Base-by-base conservation (phyloP, 2,888 invertebrate genomes). In the Andrena marginata region DNA sequence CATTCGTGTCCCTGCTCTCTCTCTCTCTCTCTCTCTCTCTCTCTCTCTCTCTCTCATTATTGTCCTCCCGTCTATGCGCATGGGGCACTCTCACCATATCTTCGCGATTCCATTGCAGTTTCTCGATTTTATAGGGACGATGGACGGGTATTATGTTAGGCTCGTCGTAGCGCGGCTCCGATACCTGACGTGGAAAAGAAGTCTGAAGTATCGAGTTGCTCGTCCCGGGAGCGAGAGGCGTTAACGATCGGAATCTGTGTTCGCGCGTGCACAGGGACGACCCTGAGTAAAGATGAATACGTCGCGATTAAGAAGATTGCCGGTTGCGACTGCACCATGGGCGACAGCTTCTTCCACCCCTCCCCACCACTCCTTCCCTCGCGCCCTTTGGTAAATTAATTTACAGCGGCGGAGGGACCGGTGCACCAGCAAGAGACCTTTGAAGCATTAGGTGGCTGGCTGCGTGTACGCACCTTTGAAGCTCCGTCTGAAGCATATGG, bases 211-310 rank as follows among this genome's bases (percentile, higher is more conserved):
- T 80, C 80, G 73, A 75, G 79, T 77, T 82, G 48, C 64, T 26
- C 54, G 70, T 59, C 73, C 70, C 76, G 67, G 76, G 73, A 80
- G 73, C 80, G 70, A 80, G 54, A 84, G 77, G 83, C 83, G 84
- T 83, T 80, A 83, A 84, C 83, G 84, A 83, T 83, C 80, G 70
- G 70, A 74, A 83, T 84, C 83, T 72, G 75, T 64, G 80, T 62
- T 56, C 63, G 68, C 77, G 67, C 81, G 74, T 68, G 65, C 71
- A 31, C 70, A 67, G 62, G 62, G 63, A 67, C 73, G 67, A 65
- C 42, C 76, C 51, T 49, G 62, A 54, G 65, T 26, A 67, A 80
- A 72, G 80, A 84, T 77, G 83, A 80, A 80, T 83, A 74, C 80
- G 67, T 80, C 73, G 76, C 74, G 82, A 80, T 82, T 74, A 80